These are phyloP conservation scores for Hirtodrosophila trivittata DNA, from an alignment of 2,888 invertebrate genomes.

Conservation along the genomic window DNA sequence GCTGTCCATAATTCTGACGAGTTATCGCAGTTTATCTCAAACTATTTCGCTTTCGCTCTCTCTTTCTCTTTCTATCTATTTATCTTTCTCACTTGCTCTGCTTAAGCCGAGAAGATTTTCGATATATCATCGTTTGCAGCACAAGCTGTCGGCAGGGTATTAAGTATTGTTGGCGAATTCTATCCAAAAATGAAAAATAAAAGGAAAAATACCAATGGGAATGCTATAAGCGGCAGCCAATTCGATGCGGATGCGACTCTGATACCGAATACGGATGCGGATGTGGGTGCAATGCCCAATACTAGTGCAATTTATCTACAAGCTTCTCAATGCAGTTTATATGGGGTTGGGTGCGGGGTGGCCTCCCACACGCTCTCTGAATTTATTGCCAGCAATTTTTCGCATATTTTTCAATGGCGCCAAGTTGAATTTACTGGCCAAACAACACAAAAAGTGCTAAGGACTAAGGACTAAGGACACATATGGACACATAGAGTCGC, in stretches of 20 bases:
- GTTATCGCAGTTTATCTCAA: slow-evolving; percentile 27
- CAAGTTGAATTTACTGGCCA: slow-evolving; percentile 59
- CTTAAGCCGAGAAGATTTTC: slow-evolving; percentile 75
- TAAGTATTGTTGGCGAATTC: slow-evolving; percentile 62
- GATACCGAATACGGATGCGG: slow-evolving; percentile 18
- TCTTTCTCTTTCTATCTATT: background rate
- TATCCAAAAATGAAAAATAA: slow-evolving; percentile 30
- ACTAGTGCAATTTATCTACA: slow-evolving; percentile 44
- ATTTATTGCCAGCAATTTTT: slow-evolving; percentile 77
- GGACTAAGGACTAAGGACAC: slow-evolving; percentile 15
- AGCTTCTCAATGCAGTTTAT: slow-evolving; percentile 7
- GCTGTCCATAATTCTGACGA: slow-evolving; percentile 41
- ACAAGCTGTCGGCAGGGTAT: slow-evolving; percentile 71
- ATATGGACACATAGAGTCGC: slow-evolving; percentile 25
- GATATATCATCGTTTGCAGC: slow-evolving; percentile 76
- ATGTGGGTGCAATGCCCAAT: slow-evolving; percentile 24
- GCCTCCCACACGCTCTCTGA: slow-evolving; percentile 10
- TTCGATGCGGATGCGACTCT: slow-evolving; percentile 35
- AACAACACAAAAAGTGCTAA: background rate
- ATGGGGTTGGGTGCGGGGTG: slow-evolving; percentile 16
- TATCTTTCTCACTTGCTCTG: slow-evolving; percentile 4
- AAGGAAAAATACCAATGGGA: slow-evolving; percentile 41
- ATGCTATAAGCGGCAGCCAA: slow-evolving; percentile 59
- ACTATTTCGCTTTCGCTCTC: background rate
- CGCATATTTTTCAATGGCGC: slow-evolving; percentile 75